Conservation (phyloP, 2,888 invertebrate genomes). For the Heteromyza rotundicornis region DNA sequence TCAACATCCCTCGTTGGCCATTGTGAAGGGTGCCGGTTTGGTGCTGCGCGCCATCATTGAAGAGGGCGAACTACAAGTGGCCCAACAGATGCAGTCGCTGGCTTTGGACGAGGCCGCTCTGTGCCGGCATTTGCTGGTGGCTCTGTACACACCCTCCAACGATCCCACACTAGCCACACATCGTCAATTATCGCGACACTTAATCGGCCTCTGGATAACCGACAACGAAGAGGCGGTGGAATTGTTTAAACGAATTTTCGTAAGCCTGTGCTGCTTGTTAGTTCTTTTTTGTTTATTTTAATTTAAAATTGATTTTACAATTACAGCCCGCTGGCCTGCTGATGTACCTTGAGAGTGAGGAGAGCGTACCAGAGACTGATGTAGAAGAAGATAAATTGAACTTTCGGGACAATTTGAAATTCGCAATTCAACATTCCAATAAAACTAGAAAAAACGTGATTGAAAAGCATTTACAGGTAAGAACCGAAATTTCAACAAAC, state of each 20-base stretch:
- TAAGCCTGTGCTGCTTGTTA: constrained; percentile 63
- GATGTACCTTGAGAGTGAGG: constrained; percentile 85
- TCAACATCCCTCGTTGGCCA: constrained; percentile 93
- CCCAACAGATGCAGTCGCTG: constrained; percentile 92
- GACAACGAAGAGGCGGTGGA: constrained; percentile 91
- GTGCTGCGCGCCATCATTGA: constrained; percentile 98
- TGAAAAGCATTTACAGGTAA: constrained; percentile 82
- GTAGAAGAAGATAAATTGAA: constrained; percentile 75
- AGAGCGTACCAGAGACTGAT: constrained; percentile 71
- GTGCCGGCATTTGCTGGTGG: constrained; percentile 88
- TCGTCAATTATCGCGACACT: constrained; percentile 89
- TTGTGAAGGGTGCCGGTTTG: constrained; percentile 97
- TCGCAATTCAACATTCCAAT: constrained; percentile 83
- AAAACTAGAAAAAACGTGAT: constrained; percentile 74
- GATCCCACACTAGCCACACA: constrained; percentile 82
- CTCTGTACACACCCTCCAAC: constrained; percentile 85
- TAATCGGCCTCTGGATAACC: constrained; percentile 95
- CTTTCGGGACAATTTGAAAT: constrained; percentile 91
- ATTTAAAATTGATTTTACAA: neutral
- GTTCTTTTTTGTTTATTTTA: neutral
- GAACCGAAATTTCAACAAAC: too few species aligned
- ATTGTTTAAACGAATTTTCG: constrained; percentile 85
- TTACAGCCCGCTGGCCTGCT: constrained; percentile 88
- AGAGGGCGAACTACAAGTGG: constrained; percentile 92
- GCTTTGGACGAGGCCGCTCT: constrained; percentile 96